Percentiles rank a stretch among this genome's conserved stretches.
Conservation (phyloP, 2,888 invertebrate species). For the Teleogryllus oceanicus region DNA sequence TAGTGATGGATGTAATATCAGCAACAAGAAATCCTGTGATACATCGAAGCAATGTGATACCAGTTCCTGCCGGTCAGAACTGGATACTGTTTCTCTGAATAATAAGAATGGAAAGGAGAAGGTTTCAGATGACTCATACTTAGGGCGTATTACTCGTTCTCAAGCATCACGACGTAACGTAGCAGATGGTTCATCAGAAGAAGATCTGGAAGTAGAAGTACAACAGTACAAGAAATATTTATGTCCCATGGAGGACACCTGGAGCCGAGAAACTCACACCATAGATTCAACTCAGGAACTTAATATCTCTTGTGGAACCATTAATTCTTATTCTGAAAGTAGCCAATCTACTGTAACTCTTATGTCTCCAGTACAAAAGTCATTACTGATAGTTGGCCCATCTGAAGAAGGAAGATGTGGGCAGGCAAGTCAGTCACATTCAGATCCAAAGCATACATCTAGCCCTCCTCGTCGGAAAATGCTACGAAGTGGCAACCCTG, state of each 20-base stretch:
- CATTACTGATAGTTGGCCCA: conserved; percentile 28
- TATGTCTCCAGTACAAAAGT: conserved; percentile 27
- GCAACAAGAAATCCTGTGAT: conserved; percentile 6
- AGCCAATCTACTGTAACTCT: conserved; percentile 24
- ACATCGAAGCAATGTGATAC: conserved; percentile 18
- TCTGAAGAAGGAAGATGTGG: conserved; percentile 25
- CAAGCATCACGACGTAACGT: background rate
- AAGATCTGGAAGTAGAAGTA: background rate
- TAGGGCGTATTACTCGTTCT: background rate
- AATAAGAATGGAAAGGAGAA: background rate
- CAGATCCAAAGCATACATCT: conserved; percentile 22
- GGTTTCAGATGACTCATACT: background rate
- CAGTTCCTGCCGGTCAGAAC: conserved; percentile 1
- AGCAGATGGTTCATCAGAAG: background rate
- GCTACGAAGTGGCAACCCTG: conserved; percentile 26
- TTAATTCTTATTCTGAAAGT: conserved; percentile 24
- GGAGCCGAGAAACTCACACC: background rate
- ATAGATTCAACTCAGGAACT: conserved; percentile 23
- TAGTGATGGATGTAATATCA: background rate
- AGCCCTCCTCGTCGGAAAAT: conserved; percentile 23
- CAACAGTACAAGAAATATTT: background rate
- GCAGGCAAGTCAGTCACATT: conserved; percentile 24
- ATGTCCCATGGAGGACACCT: background rate
- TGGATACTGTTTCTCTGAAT: background rate
- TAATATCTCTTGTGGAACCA: conserved; percentile 31